Evolutionary conservation across 2,797 vertebrate genomes (phyloP).

Genomic region (Anguilla megastoma): DNA sequence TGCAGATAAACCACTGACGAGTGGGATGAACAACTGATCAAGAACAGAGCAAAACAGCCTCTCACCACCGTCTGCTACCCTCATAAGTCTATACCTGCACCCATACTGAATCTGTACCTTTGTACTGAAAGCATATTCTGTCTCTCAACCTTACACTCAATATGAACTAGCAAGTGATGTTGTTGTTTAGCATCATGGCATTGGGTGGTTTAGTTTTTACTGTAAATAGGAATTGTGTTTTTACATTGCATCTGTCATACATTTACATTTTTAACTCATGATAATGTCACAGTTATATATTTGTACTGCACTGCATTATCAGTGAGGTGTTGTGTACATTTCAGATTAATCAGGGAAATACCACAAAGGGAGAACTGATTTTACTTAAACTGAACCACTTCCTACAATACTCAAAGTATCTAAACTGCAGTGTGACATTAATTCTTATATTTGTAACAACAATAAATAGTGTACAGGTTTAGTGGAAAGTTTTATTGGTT

Average conservation of each 20-base stretch:
- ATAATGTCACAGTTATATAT: not conserved
- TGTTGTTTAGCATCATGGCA: not conserved
- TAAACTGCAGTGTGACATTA: not conserved
- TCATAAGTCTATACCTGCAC: not conserved
- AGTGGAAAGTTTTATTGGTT: not conserved
- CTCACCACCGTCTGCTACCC: not conserved
- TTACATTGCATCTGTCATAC: not conserved
- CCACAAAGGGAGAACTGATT: slow-evolving; percentile 39
- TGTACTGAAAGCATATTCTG: not conserved
- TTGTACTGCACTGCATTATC: not conserved
- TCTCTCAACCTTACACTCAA: not conserved
- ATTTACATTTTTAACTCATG: not conserved
- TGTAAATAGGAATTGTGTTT: not conserved
- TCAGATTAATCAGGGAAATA: slow-evolving; percentile 33
- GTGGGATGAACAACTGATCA: not conserved
- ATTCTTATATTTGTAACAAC: not conserved
- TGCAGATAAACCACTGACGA: not conserved
- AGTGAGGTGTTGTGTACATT: not conserved
- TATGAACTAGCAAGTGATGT: not conserved
- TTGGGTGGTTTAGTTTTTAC: not conserved
- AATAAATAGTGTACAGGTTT: not conserved
- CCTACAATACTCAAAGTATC: slow-evolving; percentile 13
- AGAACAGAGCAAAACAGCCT: not conserved
- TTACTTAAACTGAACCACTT: not conserved
- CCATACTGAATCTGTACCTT: not conserved